phyloP scores from a whole-genome alignment of 2,888 invertebrate genomes.

The Acanthacorydalis orientalis region DNA sequence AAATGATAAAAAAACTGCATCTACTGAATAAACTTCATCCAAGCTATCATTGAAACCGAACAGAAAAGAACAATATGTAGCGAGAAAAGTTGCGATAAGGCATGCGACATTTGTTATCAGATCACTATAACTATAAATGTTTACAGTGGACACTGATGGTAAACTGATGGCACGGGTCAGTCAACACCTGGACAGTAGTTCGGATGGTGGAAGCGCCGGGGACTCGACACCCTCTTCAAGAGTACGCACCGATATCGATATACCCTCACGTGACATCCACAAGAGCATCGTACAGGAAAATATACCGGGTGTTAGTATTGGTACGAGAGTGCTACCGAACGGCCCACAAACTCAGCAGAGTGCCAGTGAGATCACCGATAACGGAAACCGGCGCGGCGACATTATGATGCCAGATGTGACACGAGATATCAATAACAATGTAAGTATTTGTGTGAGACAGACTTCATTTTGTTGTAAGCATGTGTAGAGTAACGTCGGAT shows the following conservation, averaged over 20 bases:
- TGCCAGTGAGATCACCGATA: constrained; percentile 9
- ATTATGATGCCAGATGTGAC: constrained; percentile 22
- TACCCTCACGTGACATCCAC: constrained; percentile 38
- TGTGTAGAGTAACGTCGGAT: too few relatives aligned
- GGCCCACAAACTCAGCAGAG: constrained; percentile 10
- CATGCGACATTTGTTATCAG: too few relatives aligned
- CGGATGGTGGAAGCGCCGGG: constrained; percentile 17
- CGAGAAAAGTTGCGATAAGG: too few relatives aligned
- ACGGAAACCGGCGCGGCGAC: constrained; percentile 27
- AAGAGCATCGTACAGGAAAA: constrained; percentile 30
- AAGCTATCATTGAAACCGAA: too few relatives aligned
- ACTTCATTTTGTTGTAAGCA: too few relatives aligned
- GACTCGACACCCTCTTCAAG: constrained; percentile 29
- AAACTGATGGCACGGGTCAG: constrained; percentile 23
- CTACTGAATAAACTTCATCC: too few relatives aligned
- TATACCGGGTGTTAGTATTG: constrained; percentile 7
- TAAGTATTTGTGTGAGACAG: constrained; percentile 18
- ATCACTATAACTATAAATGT: too few relatives aligned
- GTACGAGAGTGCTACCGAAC: constrained; percentile 6
- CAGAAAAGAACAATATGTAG: too few relatives aligned
- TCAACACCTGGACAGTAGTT: constrained; percentile 18
- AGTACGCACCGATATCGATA: constrained; percentile 35
- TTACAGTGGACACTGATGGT: constrained; percentile 26
- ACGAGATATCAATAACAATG: constrained; percentile 31
- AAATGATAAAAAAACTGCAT: too few relatives aligned